phyloP scores from a whole-genome alignment of 1,140 invertebrate species.

The Phenacoccus solenopsis region DNA sequence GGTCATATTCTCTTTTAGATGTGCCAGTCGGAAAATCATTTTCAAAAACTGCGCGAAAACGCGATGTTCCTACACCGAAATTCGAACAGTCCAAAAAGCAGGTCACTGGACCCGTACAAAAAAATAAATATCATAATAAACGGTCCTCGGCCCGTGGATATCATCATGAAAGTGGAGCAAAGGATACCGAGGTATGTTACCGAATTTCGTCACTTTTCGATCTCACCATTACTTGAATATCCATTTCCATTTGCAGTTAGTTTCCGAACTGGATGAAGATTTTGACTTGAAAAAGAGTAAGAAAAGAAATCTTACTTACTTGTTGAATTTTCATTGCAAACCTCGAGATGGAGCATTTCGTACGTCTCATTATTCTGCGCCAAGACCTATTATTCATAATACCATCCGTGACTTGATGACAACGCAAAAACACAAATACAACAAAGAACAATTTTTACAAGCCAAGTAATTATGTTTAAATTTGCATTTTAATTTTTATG shows the following conservation, averaged over 20 bases:
- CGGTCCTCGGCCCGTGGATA: slow-evolving; percentile 56
- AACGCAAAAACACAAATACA: slow-evolving; percentile 55
- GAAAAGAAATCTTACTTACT: slow-evolving; percentile 83
- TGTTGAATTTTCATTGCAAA: slow-evolving; percentile 74
- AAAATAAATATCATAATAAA: slow-evolving; percentile 52
- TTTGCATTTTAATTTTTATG: not conserved
- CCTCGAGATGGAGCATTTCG: slow-evolving; percentile 38
- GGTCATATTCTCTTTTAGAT: too few species aligned
- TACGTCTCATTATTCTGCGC: not conserved
- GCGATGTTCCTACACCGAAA: slow-evolving; percentile 31
- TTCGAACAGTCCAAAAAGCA: slow-evolving; percentile 47
- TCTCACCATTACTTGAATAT: slow-evolving; percentile 16
- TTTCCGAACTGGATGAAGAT: slow-evolving; percentile 27
- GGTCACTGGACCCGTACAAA: slow-evolving; percentile 37
- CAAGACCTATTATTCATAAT: not conserved
- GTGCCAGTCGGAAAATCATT: slow-evolving; percentile 39
- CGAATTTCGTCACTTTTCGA: not conserved
- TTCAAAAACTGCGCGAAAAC: slow-evolving; percentile 45
- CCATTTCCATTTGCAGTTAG: slow-evolving; percentile 18
- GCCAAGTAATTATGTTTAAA: slow-evolving; percentile 58
- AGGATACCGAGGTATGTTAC: slow-evolving; percentile 47
- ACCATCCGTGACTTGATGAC: slow-evolving; percentile 26
- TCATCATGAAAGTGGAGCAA: slow-evolving; percentile 51
- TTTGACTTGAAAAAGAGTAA: slow-evolving; percentile 45
- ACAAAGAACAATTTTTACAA: slow-evolving; percentile 85